Percentiles rank a stretch among this genome's conserved stretches.
These are phyloP conservation scores for Sebastes taczanowskii DNA, from an alignment of 2,797 vertebrate species.

Conservation along the genomic window DNA sequence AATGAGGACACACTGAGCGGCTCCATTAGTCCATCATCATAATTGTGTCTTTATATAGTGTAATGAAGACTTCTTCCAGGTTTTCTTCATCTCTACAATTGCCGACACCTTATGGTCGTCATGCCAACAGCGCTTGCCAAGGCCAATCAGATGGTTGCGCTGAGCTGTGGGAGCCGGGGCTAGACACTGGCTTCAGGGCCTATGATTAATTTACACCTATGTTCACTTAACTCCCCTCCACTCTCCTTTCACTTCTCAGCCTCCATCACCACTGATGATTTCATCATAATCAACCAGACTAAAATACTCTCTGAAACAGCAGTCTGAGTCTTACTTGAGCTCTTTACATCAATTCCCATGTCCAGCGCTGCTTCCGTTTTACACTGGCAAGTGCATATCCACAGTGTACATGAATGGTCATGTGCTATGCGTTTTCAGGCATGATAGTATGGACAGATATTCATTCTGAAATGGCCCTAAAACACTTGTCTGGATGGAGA, in stretches of 20 bases:
- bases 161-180: conserved; percentile 18
- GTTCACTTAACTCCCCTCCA: conserved; percentile 34
- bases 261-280: conserved; percentile 16
- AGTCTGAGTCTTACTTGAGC: background rate
- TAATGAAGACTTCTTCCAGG: conserved; percentile 41
- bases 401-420: background rate
- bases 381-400: background rate
- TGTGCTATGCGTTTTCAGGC: background rate
- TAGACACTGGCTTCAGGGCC: conserved; percentile 38
- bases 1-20: background rate
- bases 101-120: conserved; percentile 54
- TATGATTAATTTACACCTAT: conserved; percentile 63
- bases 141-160: conserved; percentile 29
- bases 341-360: background rate
- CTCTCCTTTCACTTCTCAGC: background rate
- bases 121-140: conserved; percentile 48
- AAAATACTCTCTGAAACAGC: background rate
- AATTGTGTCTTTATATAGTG: conserved; percentile 7
- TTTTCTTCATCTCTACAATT: conserved; percentile 37
- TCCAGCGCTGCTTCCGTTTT: background rate
- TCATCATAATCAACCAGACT: conserved; percentile 18
- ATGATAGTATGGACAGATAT: no score
- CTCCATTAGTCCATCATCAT: conserved; percentile 10
- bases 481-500: no score
- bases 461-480: no score